Evolutionary conservation across 2,113 vertebrate species (phyloP), one percentile per base, ranked within the genome.

Genomic region (Erythrolamprus reginae): DNA sequence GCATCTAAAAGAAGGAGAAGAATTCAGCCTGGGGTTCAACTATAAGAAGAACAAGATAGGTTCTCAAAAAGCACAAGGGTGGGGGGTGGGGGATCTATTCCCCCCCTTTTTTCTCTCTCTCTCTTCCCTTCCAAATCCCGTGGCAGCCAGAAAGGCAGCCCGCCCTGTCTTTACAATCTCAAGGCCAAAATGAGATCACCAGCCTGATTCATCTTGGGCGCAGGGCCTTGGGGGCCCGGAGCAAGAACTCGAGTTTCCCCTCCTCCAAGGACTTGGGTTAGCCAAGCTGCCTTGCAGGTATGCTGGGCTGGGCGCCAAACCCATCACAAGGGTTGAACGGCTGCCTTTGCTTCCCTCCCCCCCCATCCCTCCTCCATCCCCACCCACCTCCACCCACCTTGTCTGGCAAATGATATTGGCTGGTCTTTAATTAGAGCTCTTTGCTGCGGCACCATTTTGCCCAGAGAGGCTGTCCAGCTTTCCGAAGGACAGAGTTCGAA

Each of bases 51-150:
- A 65, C 47, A 52, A 52, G 1, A 10, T 23, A 23, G 83, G 38
- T 6, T 10, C 4, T 28, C 15, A 8, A 2, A 15, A 55, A 15
- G 38, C 12, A 3, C 2, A 0, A 0, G 4, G 26, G 0, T 21
- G 21, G 23, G 23, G 7, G 38, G 8, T 3, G 61, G 52, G 52
- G 38, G 17, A 58, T 83, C 3, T n/a, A n/a, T n/a, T 13, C 15
- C 58, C 17, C 3, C 9, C 28, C 42, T 42, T 82, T 42, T 82
- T 2, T 21, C 17, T 82, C 23, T 42, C 42, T n/a, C n/a, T n/a
- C n/a, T n/a, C 4, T 7, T 24, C 38, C 23, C 10, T 4, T 5
- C 19, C 0, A 3, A 47, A 82, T 42, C 38, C 17, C 42, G 42
- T 0, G 1, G 9, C 42, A 28, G 82, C 45, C 26, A 26, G 82